Evolutionary conservation across 2,113 vertebrate genomes (phyloP), one percentile per base, ranked within the genome.

Genomic region (Gallinago media): DNA sequence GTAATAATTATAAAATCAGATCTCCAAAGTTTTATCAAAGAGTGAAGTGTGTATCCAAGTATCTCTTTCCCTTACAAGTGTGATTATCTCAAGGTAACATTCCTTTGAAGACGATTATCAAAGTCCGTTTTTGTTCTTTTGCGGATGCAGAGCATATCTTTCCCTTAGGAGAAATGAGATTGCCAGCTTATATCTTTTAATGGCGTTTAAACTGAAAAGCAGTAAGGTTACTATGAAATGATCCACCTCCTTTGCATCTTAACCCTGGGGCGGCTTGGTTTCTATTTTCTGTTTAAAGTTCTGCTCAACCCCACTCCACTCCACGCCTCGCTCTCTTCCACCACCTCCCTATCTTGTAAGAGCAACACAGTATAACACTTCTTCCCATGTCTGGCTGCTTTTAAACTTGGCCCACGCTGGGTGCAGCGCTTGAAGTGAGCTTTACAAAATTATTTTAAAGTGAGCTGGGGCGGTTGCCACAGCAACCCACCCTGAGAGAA

Each of bases 401-500:
- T 98, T 98, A 98, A 98, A 97, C 96, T 96, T 98, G 98, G 97
- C 97, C 98, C 97, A 98, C 79, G 96, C 98, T 98, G 98, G 97
- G 97, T 96, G 92, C 94, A 98, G 98, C 38, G 97, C 97, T 98
- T 98, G 97, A 98, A 98, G 97, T 98, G 92, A 97, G 98, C 98
- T 98, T 98, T 97, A 98, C 96, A 97, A 98, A 98, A 98, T 97
- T 98, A 98, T 98, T 98, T 98, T 98, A 98, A 98, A 98, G 97
- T 97, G 96, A 98, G 95, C 97, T 98, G 97, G 97, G 98, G 97
- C 3, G 97, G 98, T 98, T 98, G 98, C 98, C 97, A 98, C 97
- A 98, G 98, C 98, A 98, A 98, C 98, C 94, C 96, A 98, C 97
- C 98, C 98, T 98, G 97, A 98, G 96, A 98, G 97, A 97, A 98